These are phyloP conservation scores for Stegana nigrithorax DNA, from an alignment of 2,888 invertebrate species.

Conservation along the genomic window DNA sequence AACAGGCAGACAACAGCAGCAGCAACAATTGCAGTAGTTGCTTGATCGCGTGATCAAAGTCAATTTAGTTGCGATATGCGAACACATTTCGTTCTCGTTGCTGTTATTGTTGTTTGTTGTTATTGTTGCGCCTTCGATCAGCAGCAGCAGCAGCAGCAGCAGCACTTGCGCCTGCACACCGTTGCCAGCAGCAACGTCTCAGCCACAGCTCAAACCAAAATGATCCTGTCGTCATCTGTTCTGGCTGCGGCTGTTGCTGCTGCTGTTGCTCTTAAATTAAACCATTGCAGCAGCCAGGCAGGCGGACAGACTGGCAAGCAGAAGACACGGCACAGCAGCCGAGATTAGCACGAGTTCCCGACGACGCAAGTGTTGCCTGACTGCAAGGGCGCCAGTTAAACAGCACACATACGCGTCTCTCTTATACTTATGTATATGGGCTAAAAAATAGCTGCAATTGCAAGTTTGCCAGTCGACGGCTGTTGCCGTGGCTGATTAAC, in stretches of 20 bases:
- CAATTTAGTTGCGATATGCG: slow-evolving; percentile 64
- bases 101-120: background rate
- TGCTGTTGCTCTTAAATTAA: background rate
- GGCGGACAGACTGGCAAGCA: no score
- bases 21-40: slow-evolving; percentile 25
- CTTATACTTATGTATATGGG: no score
- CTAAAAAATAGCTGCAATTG: no score
- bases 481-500: no score
- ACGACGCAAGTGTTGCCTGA: no score
- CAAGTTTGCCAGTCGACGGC: no score
- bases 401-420: no score
- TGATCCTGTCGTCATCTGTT: slow-evolving; percentile 1
- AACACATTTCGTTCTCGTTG: background rate
- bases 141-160: background rate
- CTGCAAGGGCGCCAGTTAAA: no score
- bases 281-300: no score
- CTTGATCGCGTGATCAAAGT: slow-evolving; percentile 68
- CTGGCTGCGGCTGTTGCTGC: background rate
- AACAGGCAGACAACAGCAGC: slow-evolving; percentile 19
- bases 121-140: background rate
- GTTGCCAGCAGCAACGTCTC: no score
- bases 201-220: no score
- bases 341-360: slow-evolving; percentile 1
- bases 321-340: no score
- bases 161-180: background rate